Evolutionary conservation across 2,113 vertebrate species (phyloP).

Genomic region (Calyptommatus sinebrachiatus): DNA sequence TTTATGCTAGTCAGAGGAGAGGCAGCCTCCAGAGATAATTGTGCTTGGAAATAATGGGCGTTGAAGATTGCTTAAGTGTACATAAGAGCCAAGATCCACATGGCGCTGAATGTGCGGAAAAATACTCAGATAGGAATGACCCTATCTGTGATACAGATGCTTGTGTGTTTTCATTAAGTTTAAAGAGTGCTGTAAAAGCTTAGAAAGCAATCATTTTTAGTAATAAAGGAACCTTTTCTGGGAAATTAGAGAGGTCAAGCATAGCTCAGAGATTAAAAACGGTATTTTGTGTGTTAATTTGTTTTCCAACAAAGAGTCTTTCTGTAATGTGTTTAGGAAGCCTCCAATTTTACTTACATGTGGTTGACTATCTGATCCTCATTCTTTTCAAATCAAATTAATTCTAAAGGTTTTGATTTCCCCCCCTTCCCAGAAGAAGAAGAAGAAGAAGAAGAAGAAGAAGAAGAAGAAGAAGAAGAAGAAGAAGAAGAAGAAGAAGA

Average conservation of each 20-base stretch:
- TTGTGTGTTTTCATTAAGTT: neutral
- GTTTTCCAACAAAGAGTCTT: conserved; percentile 15
- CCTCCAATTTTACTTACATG: neutral
- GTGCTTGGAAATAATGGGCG: neutral
- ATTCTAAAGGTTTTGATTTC: neutral
- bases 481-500: too few species aligned
- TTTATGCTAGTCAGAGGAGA: neutral
- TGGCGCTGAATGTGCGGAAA: neutral
- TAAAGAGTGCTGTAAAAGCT: neutral
- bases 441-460: too few species aligned
- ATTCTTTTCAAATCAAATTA: neutral
- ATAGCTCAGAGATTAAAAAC: neutral
- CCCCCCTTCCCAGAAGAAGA: too few species aligned
- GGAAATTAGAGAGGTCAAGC: conserved; percentile 22
- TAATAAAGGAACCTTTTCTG: neutral
- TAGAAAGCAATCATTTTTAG: accelerated
- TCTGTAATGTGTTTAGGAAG: conserved; percentile 24
- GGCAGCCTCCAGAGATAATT: neutral
- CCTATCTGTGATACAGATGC: neutral
- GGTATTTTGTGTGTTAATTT: neutral
- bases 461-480: too few species aligned
- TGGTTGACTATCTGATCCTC: conserved; percentile 30
- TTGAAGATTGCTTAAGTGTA: neutral
- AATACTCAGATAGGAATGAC: neutral
- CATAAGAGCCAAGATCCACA: neutral